These are phyloP conservation scores for Dicranocentrus wangi DNA, from an alignment of 2,888 invertebrate species.

Conservation along the genomic window DNA sequence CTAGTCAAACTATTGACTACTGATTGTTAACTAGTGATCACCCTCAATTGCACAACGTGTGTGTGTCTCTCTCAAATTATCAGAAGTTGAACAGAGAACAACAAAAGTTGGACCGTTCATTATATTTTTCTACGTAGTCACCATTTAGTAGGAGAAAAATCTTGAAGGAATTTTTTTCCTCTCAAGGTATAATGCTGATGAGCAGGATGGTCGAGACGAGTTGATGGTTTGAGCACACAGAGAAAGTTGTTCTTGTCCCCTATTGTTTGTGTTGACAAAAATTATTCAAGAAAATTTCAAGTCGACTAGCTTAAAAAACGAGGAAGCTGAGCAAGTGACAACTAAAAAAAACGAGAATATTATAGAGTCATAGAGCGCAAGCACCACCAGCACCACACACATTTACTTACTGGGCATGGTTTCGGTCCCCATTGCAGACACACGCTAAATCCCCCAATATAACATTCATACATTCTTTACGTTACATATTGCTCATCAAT, in stretches of 20 bases:
- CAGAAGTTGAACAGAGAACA: conserved; percentile 2
- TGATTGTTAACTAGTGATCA: conserved; percentile 41
- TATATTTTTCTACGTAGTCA: conserved; percentile 20
- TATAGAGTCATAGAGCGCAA: neutral
- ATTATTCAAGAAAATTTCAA: conserved; percentile 54
- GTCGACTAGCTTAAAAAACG: conserved; percentile 22
- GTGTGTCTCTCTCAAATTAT: no score
- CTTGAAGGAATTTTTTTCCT: neutral
- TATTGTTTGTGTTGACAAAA: conserved; percentile 64
- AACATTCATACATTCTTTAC: neutral
- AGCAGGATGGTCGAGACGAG: neutral
- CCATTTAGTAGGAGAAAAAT: conserved; percentile 35
- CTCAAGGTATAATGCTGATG: neutral
- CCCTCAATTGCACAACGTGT: no score
- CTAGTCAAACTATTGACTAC: conserved; percentile 52
- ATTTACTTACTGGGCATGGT: conserved; percentile 18
- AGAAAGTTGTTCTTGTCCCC: conserved; percentile 60
- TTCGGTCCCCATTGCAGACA: no score
- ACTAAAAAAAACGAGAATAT: conserved; percentile 2
- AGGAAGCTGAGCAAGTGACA: conserved; percentile 22
- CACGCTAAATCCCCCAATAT: neutral
- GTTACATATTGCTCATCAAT: neutral
- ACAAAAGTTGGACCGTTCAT: neutral
- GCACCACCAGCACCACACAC: neutral
- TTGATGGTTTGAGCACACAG: conserved; percentile 21